phyloP scores from a whole-genome alignment of 2,113 vertebrate genomes.

The Fulmarus glacialis region DNA sequence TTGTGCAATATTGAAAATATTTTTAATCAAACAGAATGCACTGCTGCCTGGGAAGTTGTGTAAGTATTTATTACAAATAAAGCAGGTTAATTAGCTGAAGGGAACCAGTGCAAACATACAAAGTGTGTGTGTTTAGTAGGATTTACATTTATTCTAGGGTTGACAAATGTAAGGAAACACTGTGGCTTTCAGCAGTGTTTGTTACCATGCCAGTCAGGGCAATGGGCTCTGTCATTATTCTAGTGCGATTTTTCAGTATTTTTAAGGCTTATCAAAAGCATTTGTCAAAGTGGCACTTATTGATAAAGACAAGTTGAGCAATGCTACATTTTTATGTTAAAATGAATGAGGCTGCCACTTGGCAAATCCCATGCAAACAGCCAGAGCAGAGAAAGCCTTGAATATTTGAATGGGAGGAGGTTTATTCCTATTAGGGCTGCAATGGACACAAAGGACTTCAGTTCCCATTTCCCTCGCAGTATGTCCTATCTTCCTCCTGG shows the following conservation, averaged over 20 bases:
- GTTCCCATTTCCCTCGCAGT: rapidly evolving
- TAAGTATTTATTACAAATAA: neutral
- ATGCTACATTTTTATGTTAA: neutral
- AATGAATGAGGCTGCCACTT: neutral
- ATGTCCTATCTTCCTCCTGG: neutral
- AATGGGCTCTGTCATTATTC: neutral
- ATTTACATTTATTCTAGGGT: neutral
- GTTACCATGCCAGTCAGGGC: rapidly evolving
- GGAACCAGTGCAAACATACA: neutral
- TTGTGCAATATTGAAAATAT: neutral
- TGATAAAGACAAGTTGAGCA: neutral
- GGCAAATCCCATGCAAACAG: neutral
- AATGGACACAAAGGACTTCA: neutral
- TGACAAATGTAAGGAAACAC: neutral
- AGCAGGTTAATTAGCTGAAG: neutral
- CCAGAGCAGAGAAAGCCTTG: neutral
- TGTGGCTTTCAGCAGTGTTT: neutral
- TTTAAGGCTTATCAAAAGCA: neutral
- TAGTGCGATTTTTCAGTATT: neutral
- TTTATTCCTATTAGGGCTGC: neutral
- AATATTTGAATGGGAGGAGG: neutral
- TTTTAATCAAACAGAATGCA: neutral
- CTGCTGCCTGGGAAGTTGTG: neutral
- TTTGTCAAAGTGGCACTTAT: neutral
- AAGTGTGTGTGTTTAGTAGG: neutral